phyloP scores from a whole-genome alignment of 2,888 invertebrate species.

The Taphrorychus bicolor region DNA sequence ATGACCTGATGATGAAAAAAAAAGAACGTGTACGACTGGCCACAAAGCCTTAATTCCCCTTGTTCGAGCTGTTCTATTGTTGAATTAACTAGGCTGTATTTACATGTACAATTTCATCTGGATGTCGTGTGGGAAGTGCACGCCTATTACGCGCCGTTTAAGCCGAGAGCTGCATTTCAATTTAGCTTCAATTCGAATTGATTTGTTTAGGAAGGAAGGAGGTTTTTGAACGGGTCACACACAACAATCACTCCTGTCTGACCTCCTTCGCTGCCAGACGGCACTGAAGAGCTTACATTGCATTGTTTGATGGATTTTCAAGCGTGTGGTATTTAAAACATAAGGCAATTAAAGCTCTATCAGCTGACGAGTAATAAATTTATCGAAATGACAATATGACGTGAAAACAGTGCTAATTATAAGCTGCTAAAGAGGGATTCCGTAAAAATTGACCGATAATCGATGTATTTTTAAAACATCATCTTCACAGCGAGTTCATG shows the following conservation, averaged over 20 bases:
- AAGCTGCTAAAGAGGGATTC: neutral
- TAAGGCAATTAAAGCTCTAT: too few relatives aligned
- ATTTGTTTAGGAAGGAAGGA: slow-evolving; percentile 39
- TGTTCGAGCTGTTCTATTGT: slow-evolving; percentile 25
- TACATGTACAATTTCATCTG: slow-evolving; percentile 39
- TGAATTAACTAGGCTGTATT: slow-evolving; percentile 29
- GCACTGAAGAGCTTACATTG: neutral
- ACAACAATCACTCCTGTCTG: neutral
- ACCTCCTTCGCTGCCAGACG: neutral
- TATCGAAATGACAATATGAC: neutral
- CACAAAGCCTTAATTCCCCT: slow-evolving; percentile 14
- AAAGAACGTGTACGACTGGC: neutral
- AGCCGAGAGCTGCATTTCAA: slow-evolving; percentile 39
- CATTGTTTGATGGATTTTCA: neutral
- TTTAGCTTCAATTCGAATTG: slow-evolving; percentile 36
- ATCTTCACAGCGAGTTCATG: neutral
- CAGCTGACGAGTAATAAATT: neutral
- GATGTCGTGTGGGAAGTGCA: slow-evolving; percentile 43
- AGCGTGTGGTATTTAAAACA: too few relatives aligned
- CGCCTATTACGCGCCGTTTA: slow-evolving; percentile 28
- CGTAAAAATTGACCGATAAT: neutral
- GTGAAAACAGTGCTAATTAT: slow-evolving; percentile 4
- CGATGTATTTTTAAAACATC: neutral
- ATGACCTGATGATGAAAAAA: neutral
- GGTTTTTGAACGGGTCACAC: slow-evolving; percentile 8